phyloP scores from a whole-genome alignment of 30 jellyfish, hydroid and myxozoan species.

The Cassiopea xamachana region DNA sequence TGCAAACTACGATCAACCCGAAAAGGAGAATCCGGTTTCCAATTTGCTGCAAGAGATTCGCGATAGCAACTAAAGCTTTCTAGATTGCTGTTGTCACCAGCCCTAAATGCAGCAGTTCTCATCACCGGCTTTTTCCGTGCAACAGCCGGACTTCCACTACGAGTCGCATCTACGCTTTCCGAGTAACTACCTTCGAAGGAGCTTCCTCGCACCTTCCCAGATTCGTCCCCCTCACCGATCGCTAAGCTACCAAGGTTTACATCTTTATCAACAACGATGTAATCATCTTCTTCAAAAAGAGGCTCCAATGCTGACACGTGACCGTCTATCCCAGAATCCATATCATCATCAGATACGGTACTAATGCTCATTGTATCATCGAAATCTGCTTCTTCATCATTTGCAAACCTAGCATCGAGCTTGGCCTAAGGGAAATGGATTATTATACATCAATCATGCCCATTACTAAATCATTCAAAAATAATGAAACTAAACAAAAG shows the following conservation, averaged over 20 bases:
- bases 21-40: conserved; percentile 61
- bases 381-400: conserved; percentile 76
- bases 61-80: conserved; percentile 59
- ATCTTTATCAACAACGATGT: conserved; percentile 69
- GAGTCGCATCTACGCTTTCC: conserved; percentile 13
- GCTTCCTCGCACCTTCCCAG: background rate
- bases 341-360: conserved; percentile 92
- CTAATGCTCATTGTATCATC: conserved; percentile 93
- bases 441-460: background rate
- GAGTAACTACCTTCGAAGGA: conserved; percentile 16
- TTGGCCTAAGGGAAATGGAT: conserved; percentile 71
- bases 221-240: conserved; percentile 25
- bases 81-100: conserved; percentile 7
- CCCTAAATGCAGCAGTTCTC: background rate
- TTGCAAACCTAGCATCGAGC: conserved; percentile 79
- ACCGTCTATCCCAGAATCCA: conserved; percentile 95
- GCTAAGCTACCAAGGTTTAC: conserved; percentile 46
- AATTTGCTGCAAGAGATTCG: conserved; percentile 68
- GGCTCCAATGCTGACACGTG: conserved; percentile 79
- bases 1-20: conserved; percentile 18
- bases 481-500: no score
- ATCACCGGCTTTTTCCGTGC: conserved; percentile 10
- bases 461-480: background rate
- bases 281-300: conserved; percentile 89
- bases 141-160: conserved; percentile 29